Evolutionary conservation across 1,140 invertebrate genomes (phyloP), one percentile per base, ranked within the genome.

Genomic region (Eulimnadia texana): DNA sequence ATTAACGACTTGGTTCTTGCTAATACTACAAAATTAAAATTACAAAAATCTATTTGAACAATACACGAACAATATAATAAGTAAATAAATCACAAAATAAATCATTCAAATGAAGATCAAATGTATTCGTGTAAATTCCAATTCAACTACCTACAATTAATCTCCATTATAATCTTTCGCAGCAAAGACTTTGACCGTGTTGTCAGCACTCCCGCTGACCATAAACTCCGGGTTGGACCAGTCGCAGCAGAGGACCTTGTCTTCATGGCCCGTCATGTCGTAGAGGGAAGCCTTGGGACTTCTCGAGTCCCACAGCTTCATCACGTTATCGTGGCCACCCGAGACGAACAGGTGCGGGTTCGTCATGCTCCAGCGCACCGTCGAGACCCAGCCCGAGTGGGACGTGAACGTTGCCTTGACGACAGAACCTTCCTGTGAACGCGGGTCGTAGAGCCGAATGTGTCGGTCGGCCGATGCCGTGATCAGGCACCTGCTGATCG

Each of bases 261-360:
- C 94, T 67, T 90, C 84, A 70, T 99, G 96, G 0, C 94, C 95
- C 60, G 81, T 80, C 67, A 99, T 76, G 71, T 98, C 91, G 70
- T 88, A 99, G 0, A 99, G 75, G 2, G 94, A 87, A 10, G 90
- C 87, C 72, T 89, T 90, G 0, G 91, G 84, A 72, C 93, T 91
- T 71, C 94, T 80, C 2, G 83, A 84, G 71, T 99, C 96, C 96
- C 96, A 99, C 33, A 98, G 73, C 75, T 98, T 98, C 23, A 96
- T 80, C 33, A 85, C 72, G 61, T 83, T 83, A 72, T 99, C 96
- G 72, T 95, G 92, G 16, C 88, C 84, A 2, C 90, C 93, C 11
- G 93, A 97, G 2, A 98, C 78, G 73, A 99, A 98, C 13, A 92
- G 76, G 71, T 91, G 77, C 69, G 92, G 84, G 65, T 88, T 77